Conservation (phyloP, 1,140 invertebrate species). For the Ceratina australensis region DNA sequence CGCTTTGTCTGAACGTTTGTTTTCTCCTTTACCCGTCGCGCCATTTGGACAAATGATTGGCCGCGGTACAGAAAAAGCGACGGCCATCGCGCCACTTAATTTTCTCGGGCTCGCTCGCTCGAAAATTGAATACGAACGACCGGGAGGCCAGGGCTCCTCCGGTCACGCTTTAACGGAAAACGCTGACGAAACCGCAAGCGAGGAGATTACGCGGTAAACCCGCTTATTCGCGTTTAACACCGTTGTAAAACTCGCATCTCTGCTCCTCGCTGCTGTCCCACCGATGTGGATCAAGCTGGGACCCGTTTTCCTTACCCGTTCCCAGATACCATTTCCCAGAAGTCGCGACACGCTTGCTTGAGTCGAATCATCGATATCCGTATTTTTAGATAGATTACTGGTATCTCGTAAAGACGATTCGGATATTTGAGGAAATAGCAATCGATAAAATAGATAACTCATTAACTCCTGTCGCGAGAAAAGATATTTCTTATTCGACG, state of each 20-base stretch:
- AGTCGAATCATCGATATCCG: not conserved
- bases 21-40: not conserved
- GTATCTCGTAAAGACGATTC: not conserved
- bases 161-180: slow-evolving; percentile 66
- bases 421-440: no score
- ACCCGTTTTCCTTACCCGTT: slow-evolving; percentile 55
- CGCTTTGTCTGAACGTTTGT: not conserved
- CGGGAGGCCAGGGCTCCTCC: slow-evolving; percentile 32
- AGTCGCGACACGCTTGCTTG: slow-evolving; percentile 15
- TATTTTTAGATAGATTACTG: not conserved
- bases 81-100: slow-evolving; percentile 44
- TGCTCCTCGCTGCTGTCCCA: slow-evolving; percentile 24
- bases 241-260: slow-evolving; percentile 52
- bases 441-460: no score
- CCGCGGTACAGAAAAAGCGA: not conserved
- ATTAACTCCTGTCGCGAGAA: no score
- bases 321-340: slow-evolving; percentile 50
- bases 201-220: slow-evolving; percentile 65
- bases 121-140: slow-evolving; percentile 56
- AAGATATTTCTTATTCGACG: no score
- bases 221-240: slow-evolving; percentile 68
- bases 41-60: slow-evolving; percentile 10
- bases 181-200: slow-evolving; percentile 63
- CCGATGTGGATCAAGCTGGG: slow-evolving; percentile 65
- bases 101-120: slow-evolving; percentile 30